Base-by-base conservation (phyloP, 2,113 vertebrate species). In the Lasiurus borealis region DNA sequence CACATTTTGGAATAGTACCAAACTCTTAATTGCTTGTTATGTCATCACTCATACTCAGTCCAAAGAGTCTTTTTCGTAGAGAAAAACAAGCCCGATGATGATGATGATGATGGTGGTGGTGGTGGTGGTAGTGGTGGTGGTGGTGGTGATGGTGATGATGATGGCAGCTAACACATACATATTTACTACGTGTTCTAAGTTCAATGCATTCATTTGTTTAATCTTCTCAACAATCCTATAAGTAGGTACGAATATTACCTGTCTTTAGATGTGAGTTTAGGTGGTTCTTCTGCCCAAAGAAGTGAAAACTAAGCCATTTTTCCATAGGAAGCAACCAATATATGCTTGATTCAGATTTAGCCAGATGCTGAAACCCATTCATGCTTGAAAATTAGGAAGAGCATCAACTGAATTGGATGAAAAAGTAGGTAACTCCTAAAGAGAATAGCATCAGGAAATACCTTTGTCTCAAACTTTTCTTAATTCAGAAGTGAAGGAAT, bases 21-120 rank as follows among this genome's bases (percentile, higher is more conserved):
- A 23, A 44, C 5, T 87, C 80, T 96, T 48, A 9, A 40, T 29
- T 92, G 78, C 83, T 66, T 68, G 29, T 78, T 46, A 46, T 0
- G 19, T 27, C 54, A 19, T 25, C 71, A 50, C 34, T 72, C 71
- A 64, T 10, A 16, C 59, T 44, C 77, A 75, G 12, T 68, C 34
- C 18, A 18, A 50, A 87, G 57, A 72, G 52, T n/a, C 64, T 92
- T 69, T 89, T 85, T 44, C 57, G 36, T 11, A 68, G 23, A 87
- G 40, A 83, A 96, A 94, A 83, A 80, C 11, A 89, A 91, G 16
- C 36, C 57, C 75, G 4, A 25, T 59, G 29, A 59, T 40, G 29
- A 12, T 9, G 36, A 50, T 23, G 44, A 19, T 11, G 34, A 59
- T 40, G 34, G 9, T 13, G 36, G 44, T 23, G 44, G 5, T 75